Evolutionary conservation across 2,797 vertebrate species (phyloP), one percentile per base, ranked within the genome.

Genomic region (Melanotaenia maccullochi): DNA sequence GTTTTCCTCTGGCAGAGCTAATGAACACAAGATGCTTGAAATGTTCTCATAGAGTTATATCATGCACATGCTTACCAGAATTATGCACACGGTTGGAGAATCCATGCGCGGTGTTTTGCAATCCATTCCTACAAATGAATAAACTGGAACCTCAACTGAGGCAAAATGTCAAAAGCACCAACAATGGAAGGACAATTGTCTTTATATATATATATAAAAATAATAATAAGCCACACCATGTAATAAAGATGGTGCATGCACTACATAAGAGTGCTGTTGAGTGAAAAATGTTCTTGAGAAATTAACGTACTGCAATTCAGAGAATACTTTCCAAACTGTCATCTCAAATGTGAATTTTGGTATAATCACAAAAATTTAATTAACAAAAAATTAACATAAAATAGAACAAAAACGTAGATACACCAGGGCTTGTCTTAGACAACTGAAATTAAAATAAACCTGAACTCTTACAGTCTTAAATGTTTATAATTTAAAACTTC

Each of bases 261-360:
- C 49, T 51, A 12, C 2, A 49, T 11, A 24, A 33, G 22, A 11
- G 12, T 24, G 49, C 49, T 12, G 9, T 25, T 52, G 49, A 52
- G 16, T 57, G 30, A 32, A 33, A 18, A 3, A 32, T 38, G 8
- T 47, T 55, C 18, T 49, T 42, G 12, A 70, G 24, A 13, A 65
- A 67, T 68, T 42, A 65, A 57, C 20, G 7, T 20, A 32, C 55
- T 44, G 1, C 0, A 83, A 9, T n/a, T 62, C 3, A 73, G 60
- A 52, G 13, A 0, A 51, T 44, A 47, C 13, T 32, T 40, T 5
- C 40, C 11, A 60, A 69, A 56, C n/a, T 59, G 70, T 68, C 47
- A 24, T 4, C 4, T 9, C 4, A 20, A 54, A 68, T 58, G 38
- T 20, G 30, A 30, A 16, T 36, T 51, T 12, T 7, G 11, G 5